These are phyloP conservation scores for Drosophila grimshawi DNA, from an alignment of 1,140 invertebrate species.

Conservation along the genomic window DNA sequence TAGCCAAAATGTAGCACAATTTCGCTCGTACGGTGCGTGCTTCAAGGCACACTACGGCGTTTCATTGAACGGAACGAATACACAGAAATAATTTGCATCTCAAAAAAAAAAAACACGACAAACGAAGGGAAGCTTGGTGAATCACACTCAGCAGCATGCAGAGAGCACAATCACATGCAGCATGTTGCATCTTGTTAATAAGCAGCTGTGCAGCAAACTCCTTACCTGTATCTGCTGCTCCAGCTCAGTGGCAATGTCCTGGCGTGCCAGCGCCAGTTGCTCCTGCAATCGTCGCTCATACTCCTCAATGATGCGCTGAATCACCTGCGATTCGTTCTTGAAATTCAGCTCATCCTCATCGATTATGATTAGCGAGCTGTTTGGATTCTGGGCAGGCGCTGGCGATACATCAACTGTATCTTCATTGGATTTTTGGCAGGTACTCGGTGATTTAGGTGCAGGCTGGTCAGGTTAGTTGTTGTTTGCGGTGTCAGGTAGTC, in stretches of 20 bases:
- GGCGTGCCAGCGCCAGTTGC: conserved; percentile 86
- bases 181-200: background rate
- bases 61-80: conserved; percentile 22
- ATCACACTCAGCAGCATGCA: conserved; percentile 39
- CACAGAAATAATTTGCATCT: conserved; percentile 16
- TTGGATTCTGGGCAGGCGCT: conserved; percentile 33
- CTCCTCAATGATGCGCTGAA: conserved; percentile 85
- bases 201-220: conserved; percentile 44
- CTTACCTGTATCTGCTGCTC: conserved; percentile 88
- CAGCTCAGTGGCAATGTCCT: conserved; percentile 87
- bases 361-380: conserved; percentile 77
- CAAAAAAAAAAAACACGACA: background rate
- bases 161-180: conserved; percentile 6
- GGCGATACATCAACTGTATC: background rate
- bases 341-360: conserved; percentile 79
- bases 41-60: conserved; percentile 1
- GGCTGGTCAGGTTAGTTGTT: conserved; percentile 58
- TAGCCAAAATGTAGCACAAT: conserved; percentile 52
- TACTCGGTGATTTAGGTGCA: conserved; percentile 47
- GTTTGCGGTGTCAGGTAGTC: conserved; percentile 62
- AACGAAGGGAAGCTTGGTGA: conserved; percentile 26
- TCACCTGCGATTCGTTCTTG: conserved; percentile 83
- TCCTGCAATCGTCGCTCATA: conserved; percentile 86
- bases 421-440: conserved; percentile 38
- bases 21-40: conserved; percentile 39